A percentile compares a stretch with the other conserved stretches of the same genome.
Conservation (phyloP, 2,797 vertebrate genomes). For the Echeneis naucrates region DNA sequence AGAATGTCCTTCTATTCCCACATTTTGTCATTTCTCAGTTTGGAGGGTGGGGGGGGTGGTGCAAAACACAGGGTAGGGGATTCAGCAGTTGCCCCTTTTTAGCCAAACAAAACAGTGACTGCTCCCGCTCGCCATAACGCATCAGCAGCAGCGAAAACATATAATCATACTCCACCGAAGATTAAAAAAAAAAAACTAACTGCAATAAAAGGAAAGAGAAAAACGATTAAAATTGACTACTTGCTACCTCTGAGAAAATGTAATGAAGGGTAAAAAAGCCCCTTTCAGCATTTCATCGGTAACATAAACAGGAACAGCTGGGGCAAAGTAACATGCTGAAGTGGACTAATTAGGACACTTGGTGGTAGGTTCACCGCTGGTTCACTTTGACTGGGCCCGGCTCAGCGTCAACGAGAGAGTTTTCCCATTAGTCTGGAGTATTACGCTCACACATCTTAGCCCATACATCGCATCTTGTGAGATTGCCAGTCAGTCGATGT, state of each 20-base stretch:
- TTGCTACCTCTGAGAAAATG: slow-evolving; percentile 73
- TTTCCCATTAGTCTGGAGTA: slow-evolving; percentile 45
- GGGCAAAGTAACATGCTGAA: slow-evolving; percentile 72
- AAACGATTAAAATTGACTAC: slow-evolving; percentile 75
- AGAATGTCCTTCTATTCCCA: slow-evolving; percentile 50
- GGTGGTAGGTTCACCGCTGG: slow-evolving; percentile 65
- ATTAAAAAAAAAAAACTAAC: slow-evolving; percentile 32
- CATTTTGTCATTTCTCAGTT: slow-evolving; percentile 35
- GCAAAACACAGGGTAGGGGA: slow-evolving; percentile 36
- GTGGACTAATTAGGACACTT: slow-evolving; percentile 76
- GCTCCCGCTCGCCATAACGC: slow-evolving; percentile 52
- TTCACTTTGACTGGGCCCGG: slow-evolving; percentile 56
- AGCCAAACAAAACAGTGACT: slow-evolving; percentile 71
- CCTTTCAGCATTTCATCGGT: slow-evolving; percentile 79
- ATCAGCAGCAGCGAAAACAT: slow-evolving; percentile 70
- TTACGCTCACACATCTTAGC: slow-evolving; percentile 21
- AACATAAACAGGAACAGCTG: slow-evolving; percentile 78
- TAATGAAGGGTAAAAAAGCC: slow-evolving; percentile 54
- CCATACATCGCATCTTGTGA: slow-evolving; percentile 14
- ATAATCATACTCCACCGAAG: slow-evolving; percentile 71
- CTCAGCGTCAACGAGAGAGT: slow-evolving; percentile 44
- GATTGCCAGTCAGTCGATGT: slow-evolving; percentile 14
- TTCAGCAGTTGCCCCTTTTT: slow-evolving; percentile 45
- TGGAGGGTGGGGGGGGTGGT: slow-evolving; percentile 5
- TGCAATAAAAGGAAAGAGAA: slow-evolving; percentile 78